Base-by-base conservation (phyloP, 2,113 vertebrate species). In the Rhinichthys klamathensis region DNA sequence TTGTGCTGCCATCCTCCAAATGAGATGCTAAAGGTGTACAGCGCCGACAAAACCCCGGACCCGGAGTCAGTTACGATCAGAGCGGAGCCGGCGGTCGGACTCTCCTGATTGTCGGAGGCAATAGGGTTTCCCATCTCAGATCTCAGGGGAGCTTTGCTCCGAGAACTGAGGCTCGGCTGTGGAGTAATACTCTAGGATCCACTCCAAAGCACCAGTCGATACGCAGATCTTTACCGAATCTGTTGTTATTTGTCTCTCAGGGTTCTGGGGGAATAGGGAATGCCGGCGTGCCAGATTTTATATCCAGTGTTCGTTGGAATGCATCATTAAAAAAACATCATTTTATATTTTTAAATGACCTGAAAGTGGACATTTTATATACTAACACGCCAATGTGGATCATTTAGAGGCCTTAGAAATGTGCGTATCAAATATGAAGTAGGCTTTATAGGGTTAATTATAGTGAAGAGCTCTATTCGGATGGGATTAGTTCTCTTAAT, bases 1-100 rank as follows among this genome's bases (percentile, higher is more conserved):
- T 80, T 86, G 87, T 88, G 85, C 44, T 67, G 89, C 87, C 27
- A 3, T 67, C 87, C 82, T 12, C 67, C 91, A 89, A 88, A 88
- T 87, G 84, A 85, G 80, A 35, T 77, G 60, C 10, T 51, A 61
- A 79, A 51, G 65, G 54, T 21, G 49, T 7, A 63, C n/a, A 21
- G 74, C 78, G 67, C 82, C 83, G 65, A 46, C 15, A 30, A 30
- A 54, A 23, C 84, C 88, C 83, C 80, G 86, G 78, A 61, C 69
- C 76, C 74, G 81, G 85, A 92, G 90, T 93, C 91, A 91, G 92
- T 92, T 91, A 91, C 86, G 60, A 86, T 67, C 72, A 74, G 11
- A 70, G 67, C 38, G 67, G 38, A 38, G 67, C 67, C 9, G 18
- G 3, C 3, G 35, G 69, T 0, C 2, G 8, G 41, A 41, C 41